Evolutionary conservation across 2,113 vertebrate genomes (phyloP).

Genomic region (Thomomys bottae): DNA sequence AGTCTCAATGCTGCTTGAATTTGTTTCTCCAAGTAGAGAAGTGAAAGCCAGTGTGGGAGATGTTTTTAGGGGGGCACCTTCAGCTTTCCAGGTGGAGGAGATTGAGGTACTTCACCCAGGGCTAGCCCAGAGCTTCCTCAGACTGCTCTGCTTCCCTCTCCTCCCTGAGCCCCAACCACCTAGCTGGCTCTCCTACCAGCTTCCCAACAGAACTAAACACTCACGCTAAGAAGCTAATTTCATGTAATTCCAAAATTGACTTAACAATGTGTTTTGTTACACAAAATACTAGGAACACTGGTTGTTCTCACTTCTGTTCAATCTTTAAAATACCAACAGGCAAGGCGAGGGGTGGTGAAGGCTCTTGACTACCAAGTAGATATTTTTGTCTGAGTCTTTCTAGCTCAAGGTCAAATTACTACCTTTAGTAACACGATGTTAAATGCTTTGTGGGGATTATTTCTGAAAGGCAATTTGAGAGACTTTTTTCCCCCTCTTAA

Average conservation of each 20-base stretch:
- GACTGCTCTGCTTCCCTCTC: background rate
- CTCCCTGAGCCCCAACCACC: background rate
- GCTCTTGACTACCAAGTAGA: background rate
- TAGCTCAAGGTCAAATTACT: background rate
- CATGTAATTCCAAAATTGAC: background rate
- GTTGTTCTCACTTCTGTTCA: background rate
- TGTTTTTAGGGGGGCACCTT: background rate
- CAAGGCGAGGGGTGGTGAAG: background rate
- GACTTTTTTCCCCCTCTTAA: background rate
- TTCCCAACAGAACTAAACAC: background rate
- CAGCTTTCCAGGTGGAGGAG: background rate
- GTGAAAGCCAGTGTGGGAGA: background rate
- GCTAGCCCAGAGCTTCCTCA: background rate
- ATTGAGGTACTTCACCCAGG: accelerated
- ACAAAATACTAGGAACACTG: background rate
- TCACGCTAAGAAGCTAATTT: background rate
- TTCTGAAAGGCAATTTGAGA: background rate
- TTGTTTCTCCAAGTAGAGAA: background rate
- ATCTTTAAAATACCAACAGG: background rate
- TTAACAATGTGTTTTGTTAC: no score
- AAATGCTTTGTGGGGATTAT: background rate
- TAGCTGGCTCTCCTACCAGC: background rate
- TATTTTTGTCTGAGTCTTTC: background rate
- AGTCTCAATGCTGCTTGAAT: no score
- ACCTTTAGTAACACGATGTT: background rate